These are phyloP conservation scores for Chesias legatella DNA, from an alignment of 2,888 invertebrate species.

Conservation along the genomic window DNA sequence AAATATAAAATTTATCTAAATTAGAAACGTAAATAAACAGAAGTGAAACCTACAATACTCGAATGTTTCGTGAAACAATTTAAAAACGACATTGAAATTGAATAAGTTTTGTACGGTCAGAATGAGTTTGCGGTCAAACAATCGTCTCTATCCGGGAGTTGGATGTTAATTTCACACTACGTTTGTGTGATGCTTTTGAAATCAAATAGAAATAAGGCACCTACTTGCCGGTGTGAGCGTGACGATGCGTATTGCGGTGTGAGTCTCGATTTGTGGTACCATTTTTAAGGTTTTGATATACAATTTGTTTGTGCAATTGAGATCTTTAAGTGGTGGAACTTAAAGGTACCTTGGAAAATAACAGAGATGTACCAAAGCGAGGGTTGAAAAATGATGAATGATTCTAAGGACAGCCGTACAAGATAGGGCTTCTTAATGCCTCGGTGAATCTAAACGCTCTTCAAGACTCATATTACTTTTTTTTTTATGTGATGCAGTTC, in stretches of 20 bases:
- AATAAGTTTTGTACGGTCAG: conserved; percentile 34
- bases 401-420: too few relatives aligned
- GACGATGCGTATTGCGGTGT: conserved; percentile 35
- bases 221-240: conserved; percentile 41
- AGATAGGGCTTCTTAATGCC: too few relatives aligned
- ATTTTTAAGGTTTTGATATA: not conserved
- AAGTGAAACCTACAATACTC: conserved; percentile 25
- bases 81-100: conserved; percentile 20
- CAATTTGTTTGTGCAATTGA: not conserved
- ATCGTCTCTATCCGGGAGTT: conserved; percentile 50
- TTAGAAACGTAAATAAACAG: conserved; percentile 17
- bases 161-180: conserved; percentile 70
- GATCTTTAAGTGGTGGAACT: too few relatives aligned
- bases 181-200: conserved; percentile 44
- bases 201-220: conserved; percentile 35
- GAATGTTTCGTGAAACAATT: conserved; percentile 25
- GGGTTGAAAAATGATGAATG: too few relatives aligned
- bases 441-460: too few relatives aligned
- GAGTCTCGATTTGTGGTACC: conserved; percentile 14
- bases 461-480: too few relatives aligned
- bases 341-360: too few relatives aligned
- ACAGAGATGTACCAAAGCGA: too few relatives aligned
- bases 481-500: too few relatives aligned
- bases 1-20: too few relatives aligned
- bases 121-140: conserved; percentile 77